These are phyloP conservation scores for Standfussiana lucernea DNA, from an alignment of 2,888 invertebrate genomes.

Conservation along the genomic window DNA sequence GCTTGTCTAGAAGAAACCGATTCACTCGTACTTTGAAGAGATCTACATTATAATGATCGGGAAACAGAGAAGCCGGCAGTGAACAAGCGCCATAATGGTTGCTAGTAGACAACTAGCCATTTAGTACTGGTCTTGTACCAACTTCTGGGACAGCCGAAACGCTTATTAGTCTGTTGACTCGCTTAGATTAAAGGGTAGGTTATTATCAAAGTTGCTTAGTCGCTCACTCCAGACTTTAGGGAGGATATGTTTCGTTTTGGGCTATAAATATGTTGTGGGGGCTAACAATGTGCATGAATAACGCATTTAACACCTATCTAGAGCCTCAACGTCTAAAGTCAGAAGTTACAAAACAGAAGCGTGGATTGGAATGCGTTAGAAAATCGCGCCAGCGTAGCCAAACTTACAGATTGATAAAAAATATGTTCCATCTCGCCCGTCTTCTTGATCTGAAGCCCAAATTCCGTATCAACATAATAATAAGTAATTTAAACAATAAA, in stretches of 20 bases:
- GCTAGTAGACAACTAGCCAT: neutral
- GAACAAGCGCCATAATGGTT: neutral
- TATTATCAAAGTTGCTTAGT: too few relatives aligned
- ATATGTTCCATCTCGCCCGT: neutral
- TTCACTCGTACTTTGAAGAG: too few relatives aligned
- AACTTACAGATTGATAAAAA: neutral
- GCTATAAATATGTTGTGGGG: too few relatives aligned
- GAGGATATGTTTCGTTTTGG: too few relatives aligned
- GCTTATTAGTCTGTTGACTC: too few relatives aligned
- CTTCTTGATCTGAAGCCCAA: neutral
- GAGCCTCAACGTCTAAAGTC: neutral
- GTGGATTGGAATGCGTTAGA: neutral
- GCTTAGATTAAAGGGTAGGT: too few relatives aligned
- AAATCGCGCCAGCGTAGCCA: neutral
- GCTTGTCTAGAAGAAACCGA: neutral
- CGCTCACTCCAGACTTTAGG: too few relatives aligned
- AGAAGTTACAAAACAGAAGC: neutral
- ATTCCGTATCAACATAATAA: neutral
- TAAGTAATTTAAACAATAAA: constrained; percentile 37
- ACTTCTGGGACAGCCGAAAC: neutral
- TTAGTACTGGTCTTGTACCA: neutral
- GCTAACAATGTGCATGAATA: too few relatives aligned
- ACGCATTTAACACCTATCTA: too few relatives aligned
- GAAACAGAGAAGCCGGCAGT: neutral
- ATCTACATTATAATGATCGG: neutral